phyloP scores from a whole-genome alignment of 92 coral and sea anemone species.

The Micromussa lordhowensis region DNA sequence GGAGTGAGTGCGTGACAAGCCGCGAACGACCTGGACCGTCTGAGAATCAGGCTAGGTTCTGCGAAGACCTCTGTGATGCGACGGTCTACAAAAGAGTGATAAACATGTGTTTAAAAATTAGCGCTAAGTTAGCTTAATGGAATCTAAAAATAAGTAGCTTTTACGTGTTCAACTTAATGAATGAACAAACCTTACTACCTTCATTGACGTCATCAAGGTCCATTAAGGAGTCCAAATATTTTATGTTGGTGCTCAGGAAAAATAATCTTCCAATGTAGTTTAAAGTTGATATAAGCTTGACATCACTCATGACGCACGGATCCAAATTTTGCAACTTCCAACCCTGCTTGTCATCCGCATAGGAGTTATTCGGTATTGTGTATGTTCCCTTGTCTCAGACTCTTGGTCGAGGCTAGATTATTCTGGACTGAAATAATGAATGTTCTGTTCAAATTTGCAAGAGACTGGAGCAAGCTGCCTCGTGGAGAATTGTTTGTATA shows the following conservation, averaged over 20 bases:
- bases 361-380: neutral
- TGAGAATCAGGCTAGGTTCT: too few relatives aligned
- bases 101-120: neutral
- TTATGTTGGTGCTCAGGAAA: neutral
- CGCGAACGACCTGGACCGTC: too few relatives aligned
- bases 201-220: conserved; percentile 11
- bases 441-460: neutral
- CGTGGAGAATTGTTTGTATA: neutral
- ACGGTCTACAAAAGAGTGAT: neutral
- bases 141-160: too few relatives aligned
- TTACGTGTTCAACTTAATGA: too few relatives aligned
- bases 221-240: neutral
- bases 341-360: neutral
- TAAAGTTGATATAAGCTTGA: neutral
- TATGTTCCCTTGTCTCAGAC: neutral
- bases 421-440: neutral
- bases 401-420: neutral
- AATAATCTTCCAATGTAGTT: conserved; percentile 2
- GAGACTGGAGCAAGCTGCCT: neutral
- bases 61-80: neutral
- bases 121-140: neutral
- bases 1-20: too few relatives aligned
- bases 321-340: conserved; percentile 3
- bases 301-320: neutral
- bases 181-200: neutral